Conservation (phyloP, 2,888 invertebrate genomes). For the Allacma fusca region DNA sequence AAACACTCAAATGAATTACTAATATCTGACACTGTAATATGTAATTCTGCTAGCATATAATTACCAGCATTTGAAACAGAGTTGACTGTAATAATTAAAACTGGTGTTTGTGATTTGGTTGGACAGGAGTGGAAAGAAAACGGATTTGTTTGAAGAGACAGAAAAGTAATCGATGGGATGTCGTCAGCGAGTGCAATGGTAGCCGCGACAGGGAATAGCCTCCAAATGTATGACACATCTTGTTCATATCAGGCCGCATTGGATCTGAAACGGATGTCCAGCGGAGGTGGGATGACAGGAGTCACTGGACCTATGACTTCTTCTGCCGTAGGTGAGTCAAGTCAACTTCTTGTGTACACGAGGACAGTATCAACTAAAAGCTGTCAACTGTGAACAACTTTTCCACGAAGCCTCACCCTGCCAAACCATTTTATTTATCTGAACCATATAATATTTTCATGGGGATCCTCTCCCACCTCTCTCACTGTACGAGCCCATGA, state of each 20-base stretch:
- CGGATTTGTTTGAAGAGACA: slow-evolving; percentile 28
- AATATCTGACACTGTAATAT: too few species aligned
- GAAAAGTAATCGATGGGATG: slow-evolving; percentile 53
- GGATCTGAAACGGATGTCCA: slow-evolving; percentile 73
- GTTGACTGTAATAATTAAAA: too few species aligned
- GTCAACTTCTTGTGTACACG: slow-evolving; percentile 23
- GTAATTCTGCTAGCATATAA: too few species aligned
- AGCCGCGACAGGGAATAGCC: slow-evolving; percentile 59
- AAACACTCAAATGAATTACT: too few species aligned
- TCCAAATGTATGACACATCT: slow-evolving; percentile 87
- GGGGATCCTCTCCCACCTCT: background rate
- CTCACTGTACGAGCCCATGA: background rate
- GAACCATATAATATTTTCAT: slow-evolving; percentile 4
- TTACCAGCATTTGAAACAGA: too few species aligned
- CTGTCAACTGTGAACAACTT: slow-evolving; percentile 1
- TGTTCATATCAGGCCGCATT: slow-evolving; percentile 88
- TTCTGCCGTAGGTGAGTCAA: slow-evolving; percentile 59
- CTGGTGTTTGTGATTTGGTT: too few species aligned
- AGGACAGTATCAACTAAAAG: slow-evolving; percentile 26
- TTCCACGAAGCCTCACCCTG: background rate
- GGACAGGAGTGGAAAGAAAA: slow-evolving; percentile 16
- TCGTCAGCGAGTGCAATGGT: slow-evolving; percentile 60
- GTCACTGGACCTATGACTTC: slow-evolving; percentile 60
- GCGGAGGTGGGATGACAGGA: slow-evolving; percentile 61
- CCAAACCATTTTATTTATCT: slow-evolving; percentile 21